Conservation (phyloP, 2,797 vertebrate species). For the Nyctalus aviator region DNA sequence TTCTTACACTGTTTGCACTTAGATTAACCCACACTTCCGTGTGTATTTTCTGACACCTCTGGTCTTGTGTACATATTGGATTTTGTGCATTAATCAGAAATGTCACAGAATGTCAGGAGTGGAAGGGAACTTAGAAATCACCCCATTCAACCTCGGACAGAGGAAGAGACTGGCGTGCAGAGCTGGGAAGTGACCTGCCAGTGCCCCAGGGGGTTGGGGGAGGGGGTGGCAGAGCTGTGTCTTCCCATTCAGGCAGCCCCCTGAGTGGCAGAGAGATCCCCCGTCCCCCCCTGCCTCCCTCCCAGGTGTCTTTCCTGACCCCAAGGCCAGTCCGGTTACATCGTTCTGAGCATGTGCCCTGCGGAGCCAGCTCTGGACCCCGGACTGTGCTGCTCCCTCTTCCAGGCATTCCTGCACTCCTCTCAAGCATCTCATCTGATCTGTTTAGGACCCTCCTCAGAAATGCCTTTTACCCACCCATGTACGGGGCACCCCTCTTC, state of each 20-base stretch:
- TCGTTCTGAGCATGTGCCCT: not conserved
- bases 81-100: constrained; percentile 64
- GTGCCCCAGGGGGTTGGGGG: not conserved
- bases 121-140: not conserved
- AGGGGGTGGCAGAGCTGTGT: accelerated
- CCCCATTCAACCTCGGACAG: not conserved
- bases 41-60: constrained; percentile 56
- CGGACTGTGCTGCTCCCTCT: not conserved
- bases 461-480: not conserved
- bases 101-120: constrained; percentile 39
- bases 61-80: constrained; percentile 69
- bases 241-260: not conserved
- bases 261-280: not conserved
- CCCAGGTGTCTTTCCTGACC: not conserved
- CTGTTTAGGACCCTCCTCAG: not conserved
- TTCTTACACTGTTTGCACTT: not conserved
- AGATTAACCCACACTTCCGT: constrained; percentile 25
- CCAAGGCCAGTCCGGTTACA: no score
- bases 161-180: not conserved
- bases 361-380: not conserved
- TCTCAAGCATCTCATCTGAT: not conserved
- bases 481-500: not conserved
- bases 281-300: accelerated
- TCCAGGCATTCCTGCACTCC: not conserved
- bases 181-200: not conserved